A percentile compares a stretch with the other conserved stretches of the same genome.
phyloP scores from a whole-genome alignment of 1,140 invertebrate genomes.

The Bombus cullumanus region DNA sequence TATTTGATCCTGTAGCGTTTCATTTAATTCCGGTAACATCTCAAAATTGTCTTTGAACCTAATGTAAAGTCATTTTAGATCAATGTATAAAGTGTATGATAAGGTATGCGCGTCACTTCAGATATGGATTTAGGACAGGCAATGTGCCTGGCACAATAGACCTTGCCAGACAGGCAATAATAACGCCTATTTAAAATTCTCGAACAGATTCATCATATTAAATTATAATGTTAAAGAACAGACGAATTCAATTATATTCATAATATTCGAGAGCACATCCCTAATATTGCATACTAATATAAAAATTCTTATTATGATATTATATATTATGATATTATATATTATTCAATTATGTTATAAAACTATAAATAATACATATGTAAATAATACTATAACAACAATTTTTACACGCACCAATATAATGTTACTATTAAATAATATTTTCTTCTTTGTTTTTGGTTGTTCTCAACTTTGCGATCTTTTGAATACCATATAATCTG shows the following conservation, averaged over 20 bases:
- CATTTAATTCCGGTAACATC: constrained; percentile 50
- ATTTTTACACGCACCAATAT: background rate
- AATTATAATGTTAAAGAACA: background rate
- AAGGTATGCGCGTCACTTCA: background rate
- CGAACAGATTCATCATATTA: too few relatives aligned
- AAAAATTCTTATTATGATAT: too few relatives aligned
- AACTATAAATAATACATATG: too few relatives aligned
- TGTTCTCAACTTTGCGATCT: background rate
- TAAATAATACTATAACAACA: too few relatives aligned
- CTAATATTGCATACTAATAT: background rate
- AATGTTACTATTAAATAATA: background rate
- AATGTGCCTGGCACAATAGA: too few relatives aligned
- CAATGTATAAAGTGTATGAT: too few relatives aligned
- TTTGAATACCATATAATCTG: background rate
- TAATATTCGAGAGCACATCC: background rate
- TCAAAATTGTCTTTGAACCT: constrained; percentile 57
- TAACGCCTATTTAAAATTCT: background rate
- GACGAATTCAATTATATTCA: background rate
- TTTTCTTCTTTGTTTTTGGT: background rate
- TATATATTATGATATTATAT: too few relatives aligned
- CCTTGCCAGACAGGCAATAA: background rate
- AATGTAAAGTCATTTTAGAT: background rate
- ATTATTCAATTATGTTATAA: too few relatives aligned
- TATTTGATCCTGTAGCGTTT: constrained; percentile 74
- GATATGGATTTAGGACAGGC: background rate